Evolutionary conservation across 2,113 vertebrate genomes (phyloP).

Genomic region (Hemicordylus capensis): DNA sequence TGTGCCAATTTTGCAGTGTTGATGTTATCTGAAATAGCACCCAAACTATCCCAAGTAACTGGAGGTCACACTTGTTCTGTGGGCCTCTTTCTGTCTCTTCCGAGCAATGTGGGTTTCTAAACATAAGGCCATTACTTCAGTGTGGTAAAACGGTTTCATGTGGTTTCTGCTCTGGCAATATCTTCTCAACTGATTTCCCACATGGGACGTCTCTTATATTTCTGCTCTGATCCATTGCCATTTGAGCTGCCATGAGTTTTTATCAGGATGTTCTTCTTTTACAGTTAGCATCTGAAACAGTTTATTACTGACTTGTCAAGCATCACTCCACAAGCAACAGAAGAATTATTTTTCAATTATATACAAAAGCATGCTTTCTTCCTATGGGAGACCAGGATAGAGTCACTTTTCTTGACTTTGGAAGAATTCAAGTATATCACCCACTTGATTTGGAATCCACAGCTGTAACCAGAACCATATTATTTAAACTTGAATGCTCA

Average conservation of each 20-base stretch:
- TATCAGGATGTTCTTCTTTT: slow-evolving; percentile 3
- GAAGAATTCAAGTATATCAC: background rate
- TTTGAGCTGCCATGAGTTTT: background rate
- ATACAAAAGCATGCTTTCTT: background rate
- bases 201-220: background rate
- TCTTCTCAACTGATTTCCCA: background rate
- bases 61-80: background rate
- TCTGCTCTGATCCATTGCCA: slow-evolving; percentile 15
- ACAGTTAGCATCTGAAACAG: background rate
- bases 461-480: background rate
- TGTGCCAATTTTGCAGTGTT: background rate
- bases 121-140: background rate
- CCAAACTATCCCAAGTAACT: background rate
- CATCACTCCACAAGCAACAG: background rate
- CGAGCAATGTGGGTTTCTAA: background rate
- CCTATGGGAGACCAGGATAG: background rate
- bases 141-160: background rate
- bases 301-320: slow-evolving; percentile 7
- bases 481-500: background rate
- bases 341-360: background rate
- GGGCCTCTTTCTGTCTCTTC: background rate
- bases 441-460: background rate
- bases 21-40: background rate
- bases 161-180: background rate
- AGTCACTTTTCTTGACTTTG: background rate